Conservation (phyloP, 2,888 invertebrate genomes). For the Odontocolon sp. region DNA sequence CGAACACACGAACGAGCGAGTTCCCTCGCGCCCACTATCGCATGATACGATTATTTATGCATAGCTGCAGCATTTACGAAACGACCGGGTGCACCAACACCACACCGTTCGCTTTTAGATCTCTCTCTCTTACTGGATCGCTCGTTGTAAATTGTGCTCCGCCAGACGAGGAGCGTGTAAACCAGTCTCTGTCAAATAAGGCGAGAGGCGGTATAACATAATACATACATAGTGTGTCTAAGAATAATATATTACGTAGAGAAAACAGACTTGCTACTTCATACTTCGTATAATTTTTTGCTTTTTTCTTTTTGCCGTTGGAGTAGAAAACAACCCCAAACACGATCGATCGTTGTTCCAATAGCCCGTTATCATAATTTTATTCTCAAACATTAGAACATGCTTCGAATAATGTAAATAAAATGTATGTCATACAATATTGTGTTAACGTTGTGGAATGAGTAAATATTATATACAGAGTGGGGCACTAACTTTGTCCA, state of each 20-base stretch:
- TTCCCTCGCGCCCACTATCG: conserved; percentile 45
- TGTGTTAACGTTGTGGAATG: no score
- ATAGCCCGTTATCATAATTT: conserved; percentile 1
- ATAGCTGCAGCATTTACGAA: conserved; percentile 53
- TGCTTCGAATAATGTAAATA: background rate
- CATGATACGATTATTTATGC: conserved; percentile 61
- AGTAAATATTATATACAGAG: no score
- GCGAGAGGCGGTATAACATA: conserved; percentile 14
- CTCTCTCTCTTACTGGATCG: no score
- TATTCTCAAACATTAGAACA: background rate
- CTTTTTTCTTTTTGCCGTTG: background rate
- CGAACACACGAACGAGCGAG: conserved; percentile 31
- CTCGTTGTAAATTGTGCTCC: conserved; percentile 62
- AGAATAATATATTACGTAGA: conserved; percentile 14
- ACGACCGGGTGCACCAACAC: conserved; percentile 18
- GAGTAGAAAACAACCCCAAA: background rate
- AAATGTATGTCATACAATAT: background rate
- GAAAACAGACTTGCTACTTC: conserved; percentile 10
- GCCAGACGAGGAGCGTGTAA: conserved; percentile 40
- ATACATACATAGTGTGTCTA: conserved; percentile 10
- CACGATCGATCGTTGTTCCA: conserved; percentile 22
- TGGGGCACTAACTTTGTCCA: no score
- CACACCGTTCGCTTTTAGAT: conserved; percentile 18
- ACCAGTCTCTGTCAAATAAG: conserved; percentile 45
- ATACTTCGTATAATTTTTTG: background rate